These are phyloP conservation scores for Desmophyllum pertusum DNA, from an alignment of 92 coral and sea anemone species.

Conservation along the genomic window DNA sequence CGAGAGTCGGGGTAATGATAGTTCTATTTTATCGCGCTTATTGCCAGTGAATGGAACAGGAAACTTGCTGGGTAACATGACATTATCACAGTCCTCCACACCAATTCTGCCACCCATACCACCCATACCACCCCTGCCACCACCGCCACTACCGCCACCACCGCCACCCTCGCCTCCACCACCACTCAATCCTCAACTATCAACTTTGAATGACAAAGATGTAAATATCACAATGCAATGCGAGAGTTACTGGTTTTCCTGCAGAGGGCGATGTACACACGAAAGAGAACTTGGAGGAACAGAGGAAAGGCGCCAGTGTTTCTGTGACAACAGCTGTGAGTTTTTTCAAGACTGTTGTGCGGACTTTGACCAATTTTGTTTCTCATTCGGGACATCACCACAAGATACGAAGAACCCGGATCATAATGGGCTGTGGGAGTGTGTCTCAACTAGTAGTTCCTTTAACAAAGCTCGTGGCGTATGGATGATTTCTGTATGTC, in stretches of 20 bases:
- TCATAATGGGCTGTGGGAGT: neutral
- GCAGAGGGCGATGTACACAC: constrained; percentile 13
- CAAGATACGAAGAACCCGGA: neutral
- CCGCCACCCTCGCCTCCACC: too few species aligned
- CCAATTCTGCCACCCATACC: too few species aligned
- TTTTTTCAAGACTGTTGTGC: constrained; percentile 17
- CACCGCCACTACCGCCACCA: too few species aligned
- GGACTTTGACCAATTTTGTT: constrained; percentile 8
- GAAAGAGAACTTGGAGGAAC: constrained; percentile 15
- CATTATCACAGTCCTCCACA: too few species aligned
- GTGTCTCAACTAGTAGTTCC: neutral
- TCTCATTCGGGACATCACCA: neutral
- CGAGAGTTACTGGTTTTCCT: constrained; percentile 6
- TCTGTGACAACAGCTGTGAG: constrained; percentile 22
- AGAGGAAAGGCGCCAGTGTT: constrained; percentile 21
- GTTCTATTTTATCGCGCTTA: neutral
- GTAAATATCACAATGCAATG: constrained; percentile 1
- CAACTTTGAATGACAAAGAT: neutral
- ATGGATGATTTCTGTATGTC: neutral
- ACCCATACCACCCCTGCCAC: too few species aligned
- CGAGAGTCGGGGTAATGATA: neutral
- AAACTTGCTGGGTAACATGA: too few species aligned
- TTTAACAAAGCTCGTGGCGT: neutral
- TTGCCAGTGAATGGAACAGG: neutral
- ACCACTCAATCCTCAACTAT: too few species aligned